Conservation (phyloP, 2,888 invertebrate genomes). For the Drosophila meridionalis region DNA sequence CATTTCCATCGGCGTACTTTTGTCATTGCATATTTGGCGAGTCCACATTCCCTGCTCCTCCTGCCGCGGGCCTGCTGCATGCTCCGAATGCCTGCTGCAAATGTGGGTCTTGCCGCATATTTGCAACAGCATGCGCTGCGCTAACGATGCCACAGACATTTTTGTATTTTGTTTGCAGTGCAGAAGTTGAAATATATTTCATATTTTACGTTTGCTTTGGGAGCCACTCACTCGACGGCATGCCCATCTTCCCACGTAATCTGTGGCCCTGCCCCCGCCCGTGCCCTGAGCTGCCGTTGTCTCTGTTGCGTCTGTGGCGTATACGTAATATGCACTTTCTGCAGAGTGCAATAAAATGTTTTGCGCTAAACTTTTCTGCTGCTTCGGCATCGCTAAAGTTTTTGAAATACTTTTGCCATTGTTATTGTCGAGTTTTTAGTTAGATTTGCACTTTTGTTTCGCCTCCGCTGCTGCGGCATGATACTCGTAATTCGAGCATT, state of each 20-base stretch:
- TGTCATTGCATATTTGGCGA: constrained; percentile 70
- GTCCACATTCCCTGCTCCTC: constrained; percentile 30
- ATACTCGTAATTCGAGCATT: constrained; percentile 50
- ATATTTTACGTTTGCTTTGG: constrained; percentile 82
- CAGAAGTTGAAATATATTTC: constrained; percentile 80
- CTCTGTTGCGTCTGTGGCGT: constrained; percentile 47
- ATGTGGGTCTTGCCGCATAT: constrained; percentile 57
- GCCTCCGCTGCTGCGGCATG: constrained; percentile 33
- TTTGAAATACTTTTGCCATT: constrained; percentile 63
- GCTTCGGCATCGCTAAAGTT: constrained; percentile 55
- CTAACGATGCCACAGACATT: constrained; percentile 67
- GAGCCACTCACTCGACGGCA: constrained; percentile 40
- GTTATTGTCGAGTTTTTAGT: constrained; percentile 71
- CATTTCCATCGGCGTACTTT: constrained; percentile 41
- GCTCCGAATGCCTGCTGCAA: constrained; percentile 46
- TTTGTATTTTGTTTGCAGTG: constrained; percentile 43
- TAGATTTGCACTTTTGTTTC: constrained; percentile 71
- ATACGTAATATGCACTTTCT: constrained; percentile 68
- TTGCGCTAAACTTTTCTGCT: constrained; percentile 66
- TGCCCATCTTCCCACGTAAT: not conserved
- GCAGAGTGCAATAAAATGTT: constrained; percentile 79
- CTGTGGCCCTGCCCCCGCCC: not conserved
- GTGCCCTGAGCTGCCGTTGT: not conserved
- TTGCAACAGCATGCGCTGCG: constrained; percentile 41
- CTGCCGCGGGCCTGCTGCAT: constrained; percentile 43